Evolutionary conservation across 2,113 vertebrate species (phyloP).

Genomic region (Platysteira castanea): DNA sequence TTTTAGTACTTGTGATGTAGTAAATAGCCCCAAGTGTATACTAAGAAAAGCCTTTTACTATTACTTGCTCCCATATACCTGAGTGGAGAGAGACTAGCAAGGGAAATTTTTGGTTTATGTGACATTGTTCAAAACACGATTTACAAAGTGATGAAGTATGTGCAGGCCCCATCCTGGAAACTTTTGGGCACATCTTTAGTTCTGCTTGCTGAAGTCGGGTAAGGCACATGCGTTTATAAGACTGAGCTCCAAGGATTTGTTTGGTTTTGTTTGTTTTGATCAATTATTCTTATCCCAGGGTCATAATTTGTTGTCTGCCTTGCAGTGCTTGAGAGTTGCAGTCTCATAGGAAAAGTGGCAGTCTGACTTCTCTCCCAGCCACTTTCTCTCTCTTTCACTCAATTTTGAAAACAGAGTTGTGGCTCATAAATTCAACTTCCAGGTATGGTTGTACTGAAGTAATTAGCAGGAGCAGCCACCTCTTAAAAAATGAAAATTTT

Average conservation of each 20-base stretch:
- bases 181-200: background rate
- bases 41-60: background rate
- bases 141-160: background rate
- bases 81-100: background rate
- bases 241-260: background rate
- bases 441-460: background rate
- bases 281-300: background rate
- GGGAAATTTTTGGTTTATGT: background rate
- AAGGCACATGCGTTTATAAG: background rate
- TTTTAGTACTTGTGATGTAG: background rate
- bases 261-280: background rate
- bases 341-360: background rate
- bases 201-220: background rate
- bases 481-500: background rate
- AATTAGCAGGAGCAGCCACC: background rate
- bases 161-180: background rate
- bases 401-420: background rate
- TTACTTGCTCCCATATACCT: background rate
- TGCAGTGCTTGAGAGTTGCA: background rate
- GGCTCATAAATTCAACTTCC: background rate
- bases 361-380: background rate
- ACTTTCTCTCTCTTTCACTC: background rate
- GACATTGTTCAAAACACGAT: background rate
- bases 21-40: background rate
- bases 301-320: background rate